These are phyloP conservation scores for Miniopterus natalensis DNA, from an alignment of 2,113 vertebrate genomes.

Conservation along the genomic window DNA sequence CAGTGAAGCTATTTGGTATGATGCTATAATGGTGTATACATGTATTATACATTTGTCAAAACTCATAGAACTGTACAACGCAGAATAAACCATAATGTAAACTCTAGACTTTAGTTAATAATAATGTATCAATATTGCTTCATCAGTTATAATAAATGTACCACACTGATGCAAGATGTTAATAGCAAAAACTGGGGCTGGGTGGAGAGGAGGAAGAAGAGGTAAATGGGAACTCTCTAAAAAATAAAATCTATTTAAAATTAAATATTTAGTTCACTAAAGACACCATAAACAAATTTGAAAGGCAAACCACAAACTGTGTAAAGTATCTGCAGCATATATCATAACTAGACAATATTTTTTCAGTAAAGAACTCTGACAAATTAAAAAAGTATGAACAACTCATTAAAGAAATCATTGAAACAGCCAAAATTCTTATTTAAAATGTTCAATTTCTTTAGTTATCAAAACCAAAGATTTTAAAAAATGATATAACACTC, in stretches of 20 bases:
- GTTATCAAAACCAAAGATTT: conserved; percentile 2
- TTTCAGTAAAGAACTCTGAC: not conserved
- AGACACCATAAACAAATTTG: conserved; percentile 12
- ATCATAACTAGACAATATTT: not conserved
- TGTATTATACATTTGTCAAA: not conserved
- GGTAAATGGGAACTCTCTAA: not conserved
- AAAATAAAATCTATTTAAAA: conserved; percentile 31
- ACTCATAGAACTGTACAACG: not conserved
- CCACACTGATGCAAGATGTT: not conserved
- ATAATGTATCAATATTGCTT: not conserved
- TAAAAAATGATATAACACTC: not conserved
- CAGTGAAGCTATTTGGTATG: not conserved
- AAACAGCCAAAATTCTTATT: conserved; percentile 3
- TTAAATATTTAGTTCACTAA: not conserved
- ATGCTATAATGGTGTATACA: not conserved
- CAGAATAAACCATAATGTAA: not conserved
- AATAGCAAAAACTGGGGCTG: not conserved
- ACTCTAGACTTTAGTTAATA: not conserved
- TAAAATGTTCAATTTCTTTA: conserved; percentile 2
- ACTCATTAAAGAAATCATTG: conserved; percentile 11
- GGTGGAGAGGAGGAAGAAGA: fast-evolving
- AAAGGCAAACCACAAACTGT: conserved; percentile 24
- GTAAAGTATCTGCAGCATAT: not conserved
- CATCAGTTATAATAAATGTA: not conserved
- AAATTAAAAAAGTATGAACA: not conserved